Evolutionary conservation across 2,888 invertebrate genomes (phyloP), one percentile per base, ranked within the genome.

Genomic region (Apodemia hepburni): DNA sequence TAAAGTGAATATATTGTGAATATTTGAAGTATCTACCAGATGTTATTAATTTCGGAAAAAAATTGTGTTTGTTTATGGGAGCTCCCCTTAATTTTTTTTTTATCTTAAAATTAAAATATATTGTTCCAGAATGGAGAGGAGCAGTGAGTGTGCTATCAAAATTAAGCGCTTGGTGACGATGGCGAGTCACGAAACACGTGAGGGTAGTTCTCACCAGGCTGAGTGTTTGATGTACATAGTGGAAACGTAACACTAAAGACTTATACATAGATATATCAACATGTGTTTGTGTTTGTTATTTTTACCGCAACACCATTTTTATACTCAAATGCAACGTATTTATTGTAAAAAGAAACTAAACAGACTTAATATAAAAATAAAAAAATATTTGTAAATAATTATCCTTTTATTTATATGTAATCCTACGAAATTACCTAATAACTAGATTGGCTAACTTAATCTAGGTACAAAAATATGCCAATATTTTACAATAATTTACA

Each of bases 291-390:
- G 84, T 84, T 87, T 80, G 82, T 82, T 78, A 73, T 79, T 84
- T 84, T 75, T 84, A 81, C 80, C 74, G 80, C 84, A 82, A 86
- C 84, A 87, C 78, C 70, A 71, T 77, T 87, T 86, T 90, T 90
- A 88, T 89, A 90, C 89, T 89, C 84, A 82, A 82, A 81, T 76
- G 75, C 78, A 81, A 85, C 82, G 84, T 87, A 87, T 90, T 90
- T 89, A 89, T 89, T 90, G 84, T 88, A 87, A 82, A 87, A 87
- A 79, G 84, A 72, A 86, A 87, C 82, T 76, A 78, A 84, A 87
- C 85, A 82, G 86, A 88, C 86, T 87, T 82, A 81, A 73, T 70
- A 69, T 82, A 81, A 73, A 71, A 70, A 42, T 71, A 69, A 89
- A 42, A 89, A 89, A 77, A 81, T 79, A 88, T 87, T 88, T 90